Base-by-base conservation (phyloP, 2,797 vertebrate genomes). In the Bradypus variegatus region DNA sequence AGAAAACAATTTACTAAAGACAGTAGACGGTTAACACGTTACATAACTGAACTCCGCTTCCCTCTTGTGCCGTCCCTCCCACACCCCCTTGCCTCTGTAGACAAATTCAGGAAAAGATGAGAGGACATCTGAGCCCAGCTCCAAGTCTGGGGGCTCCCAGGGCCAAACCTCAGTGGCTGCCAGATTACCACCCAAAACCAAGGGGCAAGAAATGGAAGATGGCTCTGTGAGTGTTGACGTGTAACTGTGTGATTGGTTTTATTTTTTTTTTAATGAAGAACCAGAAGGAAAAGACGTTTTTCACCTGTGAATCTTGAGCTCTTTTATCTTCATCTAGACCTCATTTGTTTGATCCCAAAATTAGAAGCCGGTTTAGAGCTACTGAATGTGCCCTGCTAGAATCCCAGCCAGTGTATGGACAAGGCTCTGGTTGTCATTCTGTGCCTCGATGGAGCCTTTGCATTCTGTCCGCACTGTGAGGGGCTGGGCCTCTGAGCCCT, bases 181-280 rank as follows among this genome's bases (percentile, higher is more conserved):
- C 12, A 95, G 92, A 64, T 69, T 93, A 1, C 80, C 90, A 0
- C 94, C 96, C 33, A 87, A 93, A 90, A 76, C 93, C 21, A 95
- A 95, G 21, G 97, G 96, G 94, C 97, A 94, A 21, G 97, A 96
- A 55, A 12, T 77, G 5, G 62, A 95, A 38, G 96, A 94, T 10
- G 6, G 19, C 0, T 96, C 96, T 16, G 98, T 99, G 94, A 97
- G 98, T 97, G 38, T 10, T 8, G 5, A 4, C 4, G 29, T 50
- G 3, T 38, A 29, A 73, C n/a, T 6, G 1, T 10, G 13, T 10
- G 13, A 3, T 50, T 48, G 2, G 12, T 41, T 88, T 50, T 80
- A 14, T 58, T 60, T 19, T 76, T 41, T 75, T 82, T 70, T 67
- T 48, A 45, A 12, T 55, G 67, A 88, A 62, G 69, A 92, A 62